Conservation (phyloP, 2,797 vertebrate genomes). For the Centropyge bicolor region DNA sequence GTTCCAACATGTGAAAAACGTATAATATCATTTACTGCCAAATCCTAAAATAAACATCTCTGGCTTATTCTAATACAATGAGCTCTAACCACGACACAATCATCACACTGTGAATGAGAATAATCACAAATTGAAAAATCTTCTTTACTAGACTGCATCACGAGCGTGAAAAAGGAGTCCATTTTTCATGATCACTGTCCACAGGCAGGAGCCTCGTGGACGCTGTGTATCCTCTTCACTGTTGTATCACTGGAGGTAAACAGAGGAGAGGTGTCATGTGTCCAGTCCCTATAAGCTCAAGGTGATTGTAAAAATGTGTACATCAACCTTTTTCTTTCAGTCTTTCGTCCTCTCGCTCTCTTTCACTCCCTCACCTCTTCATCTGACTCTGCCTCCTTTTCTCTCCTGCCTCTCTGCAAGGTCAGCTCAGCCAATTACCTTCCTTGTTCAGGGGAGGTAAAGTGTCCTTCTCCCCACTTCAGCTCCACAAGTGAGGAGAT, state of each 20-base stretch:
- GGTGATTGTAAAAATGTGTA: constrained; percentile 7
- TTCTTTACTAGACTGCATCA: not conserved
- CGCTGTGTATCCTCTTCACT: not conserved
- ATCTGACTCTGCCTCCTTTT: constrained; percentile 3
- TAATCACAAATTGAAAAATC: no score
- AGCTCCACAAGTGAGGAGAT: constrained; percentile 52
- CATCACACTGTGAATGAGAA: not conserved
- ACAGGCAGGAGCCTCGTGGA: not conserved
- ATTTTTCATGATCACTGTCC: not conserved
- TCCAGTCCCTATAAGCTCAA: not conserved
- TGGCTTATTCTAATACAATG: not conserved
- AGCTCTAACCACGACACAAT: not conserved
- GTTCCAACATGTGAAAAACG: not conserved
- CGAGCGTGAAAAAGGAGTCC: no score
- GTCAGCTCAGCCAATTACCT: constrained; percentile 58
- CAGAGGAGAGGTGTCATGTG: not conserved
- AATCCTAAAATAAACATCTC: not conserved
- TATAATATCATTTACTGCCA: not conserved
- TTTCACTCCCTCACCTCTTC: constrained; percentile 5
- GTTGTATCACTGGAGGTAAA: not conserved
- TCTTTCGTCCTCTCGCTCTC: not conserved
- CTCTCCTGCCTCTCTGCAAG: constrained; percentile 39
- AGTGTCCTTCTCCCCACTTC: constrained; percentile 52
- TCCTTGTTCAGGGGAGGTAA: constrained; percentile 39
- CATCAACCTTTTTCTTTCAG: not conserved